Conservation (phyloP, 1,140 invertebrate species). For the Epicauta chinensis region DNA sequence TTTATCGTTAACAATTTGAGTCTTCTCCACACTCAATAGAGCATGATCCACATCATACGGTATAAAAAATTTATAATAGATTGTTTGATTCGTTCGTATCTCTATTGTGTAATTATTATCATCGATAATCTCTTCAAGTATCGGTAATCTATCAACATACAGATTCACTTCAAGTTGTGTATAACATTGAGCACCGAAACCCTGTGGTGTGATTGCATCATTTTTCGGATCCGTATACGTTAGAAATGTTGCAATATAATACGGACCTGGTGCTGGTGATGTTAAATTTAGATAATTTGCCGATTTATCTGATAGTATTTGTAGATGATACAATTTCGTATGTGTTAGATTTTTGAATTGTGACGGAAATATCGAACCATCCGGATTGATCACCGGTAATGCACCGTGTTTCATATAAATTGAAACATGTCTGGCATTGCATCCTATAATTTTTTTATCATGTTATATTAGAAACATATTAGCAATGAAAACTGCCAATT, state of each 20-base stretch:
- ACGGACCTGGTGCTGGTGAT: constrained; percentile 65
- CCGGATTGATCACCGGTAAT: constrained; percentile 69
- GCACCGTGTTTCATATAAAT: constrained; percentile 66
- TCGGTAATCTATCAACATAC: constrained; percentile 21
- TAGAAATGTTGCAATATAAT: constrained; percentile 72
- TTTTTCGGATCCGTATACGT: constrained; percentile 64
- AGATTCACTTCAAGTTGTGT: constrained; percentile 27
- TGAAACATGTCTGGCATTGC: constrained; percentile 52
- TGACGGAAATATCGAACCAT: constrained; percentile 62
- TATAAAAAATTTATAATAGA: constrained; percentile 44
- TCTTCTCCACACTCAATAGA: constrained; percentile 17
- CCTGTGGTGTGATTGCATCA: constrained; percentile 65
- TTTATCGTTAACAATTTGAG: constrained; percentile 4
- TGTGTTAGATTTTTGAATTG: constrained; percentile 51
- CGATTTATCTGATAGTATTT: constrained; percentile 47
- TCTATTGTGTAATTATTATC: constrained; percentile 12
- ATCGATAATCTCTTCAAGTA: constrained; percentile 17
- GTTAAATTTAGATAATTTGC: constrained; percentile 49
- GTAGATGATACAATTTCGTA: constrained; percentile 38
- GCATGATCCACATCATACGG: constrained; percentile 36
- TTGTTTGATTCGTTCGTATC: constrained; percentile 10
- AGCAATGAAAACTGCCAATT: neutral
- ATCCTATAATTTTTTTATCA: constrained; percentile 49
- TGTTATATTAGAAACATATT: neutral
- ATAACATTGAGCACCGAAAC: constrained; percentile 40